Evolutionary conservation across 2,113 vertebrate genomes (phyloP).

Genomic region (Phasianus colchicus): DNA sequence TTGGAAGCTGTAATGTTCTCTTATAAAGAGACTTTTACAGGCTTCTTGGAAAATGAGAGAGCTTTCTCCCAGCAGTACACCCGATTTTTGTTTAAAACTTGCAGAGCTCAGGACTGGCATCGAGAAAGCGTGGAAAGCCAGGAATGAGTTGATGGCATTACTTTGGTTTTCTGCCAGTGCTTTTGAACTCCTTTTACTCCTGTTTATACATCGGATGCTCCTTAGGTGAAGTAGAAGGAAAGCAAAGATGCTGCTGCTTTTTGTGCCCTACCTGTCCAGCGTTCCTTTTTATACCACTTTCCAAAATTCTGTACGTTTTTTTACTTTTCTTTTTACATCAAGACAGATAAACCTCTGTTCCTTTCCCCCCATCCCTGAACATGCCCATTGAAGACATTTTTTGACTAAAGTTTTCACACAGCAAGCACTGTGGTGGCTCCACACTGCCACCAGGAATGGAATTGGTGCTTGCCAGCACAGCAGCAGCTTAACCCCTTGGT

Average conservation of each 20-base stretch:
- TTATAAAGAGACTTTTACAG: not conserved
- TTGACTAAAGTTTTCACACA: not conserved
- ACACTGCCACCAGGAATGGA: constrained; percentile 54
- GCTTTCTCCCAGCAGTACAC: not conserved
- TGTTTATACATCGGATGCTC: accelerated
- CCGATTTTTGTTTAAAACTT: not conserved
- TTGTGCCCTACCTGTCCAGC: not conserved
- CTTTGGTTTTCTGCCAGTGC: not conserved
- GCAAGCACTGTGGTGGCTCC: constrained; percentile 9
- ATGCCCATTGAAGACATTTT: not conserved
- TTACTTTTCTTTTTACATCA: not conserved
- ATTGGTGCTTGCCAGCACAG: not conserved
- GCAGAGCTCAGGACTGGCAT: not conserved
- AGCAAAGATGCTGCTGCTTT: not conserved
- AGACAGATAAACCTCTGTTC: not conserved
- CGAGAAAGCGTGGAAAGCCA: not conserved
- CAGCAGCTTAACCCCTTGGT: constrained; percentile 73
- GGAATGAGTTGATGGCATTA: no score
- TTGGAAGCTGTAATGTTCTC: not conserved
- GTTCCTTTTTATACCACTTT: accelerated
- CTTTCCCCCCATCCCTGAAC: not conserved
- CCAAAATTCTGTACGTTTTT: no score
- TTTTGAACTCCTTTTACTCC: not conserved
- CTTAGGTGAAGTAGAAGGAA: not conserved
- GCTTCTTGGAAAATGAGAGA: not conserved